Percentiles rank a stretch among this genome's conserved stretches.
phyloP scores from a whole-genome alignment of 2,797 vertebrate species.

The Mus spretus region DNA sequence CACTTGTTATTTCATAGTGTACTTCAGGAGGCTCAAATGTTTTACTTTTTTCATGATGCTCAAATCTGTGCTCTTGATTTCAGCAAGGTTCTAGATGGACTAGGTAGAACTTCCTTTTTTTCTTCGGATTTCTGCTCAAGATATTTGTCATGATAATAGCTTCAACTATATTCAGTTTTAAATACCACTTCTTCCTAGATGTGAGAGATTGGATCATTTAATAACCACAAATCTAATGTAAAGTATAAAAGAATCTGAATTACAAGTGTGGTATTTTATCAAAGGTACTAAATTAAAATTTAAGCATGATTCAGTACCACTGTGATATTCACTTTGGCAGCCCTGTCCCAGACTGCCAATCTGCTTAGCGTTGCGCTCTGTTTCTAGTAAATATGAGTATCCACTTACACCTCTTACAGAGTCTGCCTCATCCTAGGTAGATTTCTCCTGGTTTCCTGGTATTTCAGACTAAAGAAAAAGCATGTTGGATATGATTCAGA shows the following conservation, averaged over 20 bases:
- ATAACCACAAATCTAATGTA: neutral
- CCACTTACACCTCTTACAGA: neutral
- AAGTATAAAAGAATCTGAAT: neutral
- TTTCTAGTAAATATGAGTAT: rapidly evolving
- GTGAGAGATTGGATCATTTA: neutral
- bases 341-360: neutral
- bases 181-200: conserved; percentile 26
- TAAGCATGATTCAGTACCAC: neutral
- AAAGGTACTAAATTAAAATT: conserved; percentile 25
- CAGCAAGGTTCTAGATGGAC: neutral
- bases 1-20: neutral
- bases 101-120: neutral
- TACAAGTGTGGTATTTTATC: neutral
- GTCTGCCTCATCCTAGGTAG: neutral
- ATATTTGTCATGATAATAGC: neutral
- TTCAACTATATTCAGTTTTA: conserved; percentile 23
- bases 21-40: neutral
- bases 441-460: neutral
- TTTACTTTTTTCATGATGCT: neutral
- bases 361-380: neutral
- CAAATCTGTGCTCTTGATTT: neutral
- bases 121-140: neutral
- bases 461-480: neutral
- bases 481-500: neutral
- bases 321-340: neutral